These are phyloP conservation scores for Monochamus alternatus DNA, from an alignment of 2,888 invertebrate genomes.

Conservation along the genomic window DNA sequence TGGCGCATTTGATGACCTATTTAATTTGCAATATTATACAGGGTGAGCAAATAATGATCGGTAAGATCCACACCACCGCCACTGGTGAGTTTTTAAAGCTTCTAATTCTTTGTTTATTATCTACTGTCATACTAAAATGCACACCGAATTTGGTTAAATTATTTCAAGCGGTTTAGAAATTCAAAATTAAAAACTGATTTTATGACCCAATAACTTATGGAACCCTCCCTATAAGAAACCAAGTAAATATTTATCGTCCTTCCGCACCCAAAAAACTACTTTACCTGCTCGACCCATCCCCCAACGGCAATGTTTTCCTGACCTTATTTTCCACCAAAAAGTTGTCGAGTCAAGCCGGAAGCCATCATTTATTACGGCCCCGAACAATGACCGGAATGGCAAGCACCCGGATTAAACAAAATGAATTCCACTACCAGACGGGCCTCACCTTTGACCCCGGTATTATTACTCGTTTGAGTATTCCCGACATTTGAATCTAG, in stretches of 20 bases:
- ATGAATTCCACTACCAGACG: not conserved
- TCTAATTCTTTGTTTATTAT: too few relatives aligned
- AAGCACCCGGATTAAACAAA: not conserved
- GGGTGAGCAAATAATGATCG: too few relatives aligned
- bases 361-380: constrained; percentile 14
- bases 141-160: too few relatives aligned
- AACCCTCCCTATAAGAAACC: too few relatives aligned
- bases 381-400: not conserved
- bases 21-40: too few relatives aligned
- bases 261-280: not conserved
- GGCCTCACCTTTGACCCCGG: not conserved
- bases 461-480: constrained; percentile 20
- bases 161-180: too few relatives aligned
- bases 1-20: too few relatives aligned
- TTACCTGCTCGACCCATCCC: not conserved
- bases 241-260: not conserved
- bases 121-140: too few relatives aligned
- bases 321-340: constrained; percentile 3
- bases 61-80: too few relatives aligned
- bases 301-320: not conserved
- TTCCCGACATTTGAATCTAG: not conserved
- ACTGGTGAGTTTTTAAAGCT: too few relatives aligned
- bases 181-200: too few relatives aligned
- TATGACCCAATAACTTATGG: too few relatives aligned
- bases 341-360: constrained; percentile 18